Percentiles rank a stretch among this genome's conserved stretches.
Conservation (phyloP, 1,140 invertebrate genomes). For the Tribolium castaneum region DNA sequence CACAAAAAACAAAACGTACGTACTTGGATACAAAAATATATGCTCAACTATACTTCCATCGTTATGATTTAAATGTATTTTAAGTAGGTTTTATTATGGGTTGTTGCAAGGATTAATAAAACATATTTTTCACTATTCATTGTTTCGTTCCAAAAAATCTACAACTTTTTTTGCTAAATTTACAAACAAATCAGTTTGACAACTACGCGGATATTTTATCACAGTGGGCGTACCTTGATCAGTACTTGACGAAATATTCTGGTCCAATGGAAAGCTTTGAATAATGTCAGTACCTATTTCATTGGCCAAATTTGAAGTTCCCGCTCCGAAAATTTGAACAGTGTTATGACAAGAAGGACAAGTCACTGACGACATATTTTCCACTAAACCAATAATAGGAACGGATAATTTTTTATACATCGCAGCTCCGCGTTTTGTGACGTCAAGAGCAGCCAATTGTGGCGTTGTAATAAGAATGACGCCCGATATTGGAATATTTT, state of each 20-base stretch:
- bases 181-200: conserved; percentile 69
- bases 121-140: conserved; percentile 52
- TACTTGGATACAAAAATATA: background rate
- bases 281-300: conserved; percentile 71
- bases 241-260: conserved; percentile 75
- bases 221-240: conserved; percentile 84
- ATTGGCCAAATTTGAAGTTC: conserved; percentile 67
- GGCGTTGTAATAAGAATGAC: conserved; percentile 87
- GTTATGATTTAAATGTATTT: conserved; percentile 20
- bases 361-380: conserved; percentile 84
- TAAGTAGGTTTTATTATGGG: conserved; percentile 43
- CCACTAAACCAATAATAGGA: conserved; percentile 83
- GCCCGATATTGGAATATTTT: conserved; percentile 87
- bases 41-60: conserved; percentile 20
- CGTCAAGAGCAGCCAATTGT: conserved; percentile 83
- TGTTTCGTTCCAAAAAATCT: conserved; percentile 64
- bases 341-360: conserved; percentile 78
- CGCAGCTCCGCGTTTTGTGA: conserved; percentile 80
- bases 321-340: conserved; percentile 73
- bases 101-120: conserved; percentile 53
- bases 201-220: conserved; percentile 73
- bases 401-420: conserved; percentile 86
- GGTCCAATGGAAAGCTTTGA: conserved; percentile 81
- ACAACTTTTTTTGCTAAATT: conserved; percentile 68
- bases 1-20: background rate